Conservation (phyloP, 1,140 invertebrate species). For the Manduca sexta region DNA sequence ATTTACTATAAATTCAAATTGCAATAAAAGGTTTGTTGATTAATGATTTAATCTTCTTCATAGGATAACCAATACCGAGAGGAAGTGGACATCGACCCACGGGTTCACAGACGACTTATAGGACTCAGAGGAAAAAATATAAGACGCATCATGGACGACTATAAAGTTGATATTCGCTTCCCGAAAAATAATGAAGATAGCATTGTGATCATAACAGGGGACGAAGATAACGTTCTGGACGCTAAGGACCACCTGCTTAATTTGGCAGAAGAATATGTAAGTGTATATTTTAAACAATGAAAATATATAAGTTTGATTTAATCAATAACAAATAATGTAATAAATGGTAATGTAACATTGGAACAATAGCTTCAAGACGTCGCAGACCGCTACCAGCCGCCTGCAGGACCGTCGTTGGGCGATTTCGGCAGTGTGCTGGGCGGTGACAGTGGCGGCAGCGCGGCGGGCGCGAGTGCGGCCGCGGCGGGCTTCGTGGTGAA, state of each 20-base stretch:
- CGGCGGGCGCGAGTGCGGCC: constrained; percentile 29
- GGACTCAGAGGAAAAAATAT: constrained; percentile 90
- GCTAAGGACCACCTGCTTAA: constrained; percentile 92
- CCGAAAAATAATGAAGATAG: constrained; percentile 87
- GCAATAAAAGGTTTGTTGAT: not conserved
- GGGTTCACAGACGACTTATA: constrained; percentile 94
- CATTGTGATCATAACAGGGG: constrained; percentile 89
- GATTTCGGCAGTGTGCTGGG: constrained; percentile 55
- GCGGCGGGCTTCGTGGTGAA: constrained; percentile 88
- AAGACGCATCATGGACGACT: constrained; percentile 93
- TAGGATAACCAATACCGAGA: constrained; percentile 88
- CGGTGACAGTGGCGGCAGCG: constrained; percentile 21
- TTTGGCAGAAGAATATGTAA: constrained; percentile 93
- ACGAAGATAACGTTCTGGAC: constrained; percentile 90
- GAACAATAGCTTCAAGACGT: constrained; percentile 90
- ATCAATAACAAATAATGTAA: no score
- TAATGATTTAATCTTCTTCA: not conserved
- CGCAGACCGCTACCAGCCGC: constrained; percentile 76
- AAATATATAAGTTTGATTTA: no score
- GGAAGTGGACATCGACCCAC: constrained; percentile 85
- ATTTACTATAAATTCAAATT: no score
- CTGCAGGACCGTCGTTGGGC: constrained; percentile 66
- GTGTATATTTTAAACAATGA: no score
- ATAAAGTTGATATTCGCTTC: constrained; percentile 89
- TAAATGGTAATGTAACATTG: no score